These are phyloP conservation scores for Stomatorhinus ivindoensis DNA, from an alignment of 2,113 vertebrate genomes.

Conservation along the genomic window DNA sequence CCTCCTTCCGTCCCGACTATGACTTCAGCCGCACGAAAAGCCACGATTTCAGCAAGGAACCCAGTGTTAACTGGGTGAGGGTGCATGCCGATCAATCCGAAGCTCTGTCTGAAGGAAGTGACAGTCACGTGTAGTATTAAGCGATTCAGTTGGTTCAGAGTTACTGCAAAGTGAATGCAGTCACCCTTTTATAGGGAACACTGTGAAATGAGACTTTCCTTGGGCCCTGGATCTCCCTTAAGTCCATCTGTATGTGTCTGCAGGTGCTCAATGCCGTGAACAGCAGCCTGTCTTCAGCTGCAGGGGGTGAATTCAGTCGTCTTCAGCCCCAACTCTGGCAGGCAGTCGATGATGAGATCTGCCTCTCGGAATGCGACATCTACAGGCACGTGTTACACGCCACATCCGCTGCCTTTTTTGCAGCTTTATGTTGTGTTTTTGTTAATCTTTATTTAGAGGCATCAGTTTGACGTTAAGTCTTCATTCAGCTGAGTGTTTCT, in stretches of 20 bases:
- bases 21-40: slow-evolving; percentile 31
- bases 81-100: not conserved
- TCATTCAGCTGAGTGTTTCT: not conserved
- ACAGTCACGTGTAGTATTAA: not conserved
- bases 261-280: slow-evolving; percentile 31
- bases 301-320: slow-evolving; percentile 23
- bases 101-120: not conserved
- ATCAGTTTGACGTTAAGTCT: not conserved
- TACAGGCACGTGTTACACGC: not conserved
- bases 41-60: slow-evolving; percentile 29
- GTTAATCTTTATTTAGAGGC: not conserved
- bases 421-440: not conserved
- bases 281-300: slow-evolving; percentile 26
- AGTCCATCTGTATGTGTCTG: not conserved
- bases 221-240: not conserved
- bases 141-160: not conserved
- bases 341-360: slow-evolving; percentile 31
- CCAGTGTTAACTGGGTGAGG: slow-evolving; percentile 26
- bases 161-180: not conserved
- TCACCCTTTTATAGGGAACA: too few species aligned
- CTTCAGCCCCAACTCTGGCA: slow-evolving; percentile 30
- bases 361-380: slow-evolving; percentile 28
- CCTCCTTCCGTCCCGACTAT: slow-evolving; percentile 26
- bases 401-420: not conserved
- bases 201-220: not conserved